These are phyloP conservation scores for Semibalanus balanoides DNA, from an alignment of 1,140 invertebrate genomes.

Conservation along the genomic window DNA sequence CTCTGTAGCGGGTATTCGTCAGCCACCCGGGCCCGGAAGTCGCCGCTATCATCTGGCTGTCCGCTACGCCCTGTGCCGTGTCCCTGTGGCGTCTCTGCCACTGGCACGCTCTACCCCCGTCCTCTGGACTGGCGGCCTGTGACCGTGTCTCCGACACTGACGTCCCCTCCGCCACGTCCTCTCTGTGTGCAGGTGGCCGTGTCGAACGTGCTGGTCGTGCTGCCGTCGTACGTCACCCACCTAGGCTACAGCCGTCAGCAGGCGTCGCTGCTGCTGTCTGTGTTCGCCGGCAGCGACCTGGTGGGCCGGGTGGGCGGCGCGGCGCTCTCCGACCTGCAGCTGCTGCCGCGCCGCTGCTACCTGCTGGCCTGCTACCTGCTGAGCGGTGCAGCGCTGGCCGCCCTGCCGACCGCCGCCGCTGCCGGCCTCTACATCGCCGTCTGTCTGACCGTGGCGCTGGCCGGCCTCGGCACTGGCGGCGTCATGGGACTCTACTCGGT, in stretches of 20 bases:
- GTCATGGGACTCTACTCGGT: slow-evolving; percentile 70
- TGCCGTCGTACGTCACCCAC: slow-evolving; percentile 54
- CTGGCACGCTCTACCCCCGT: too few species aligned
- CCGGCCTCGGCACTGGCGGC: slow-evolving; percentile 66
- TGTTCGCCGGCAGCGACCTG: slow-evolving; percentile 59
- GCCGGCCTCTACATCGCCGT: slow-evolving; percentile 31
- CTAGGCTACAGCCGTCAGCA: slow-evolving; percentile 50
- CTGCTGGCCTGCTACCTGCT: slow-evolving; percentile 58
- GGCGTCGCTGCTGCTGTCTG: slow-evolving; percentile 53
- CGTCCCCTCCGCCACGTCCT: too few species aligned
- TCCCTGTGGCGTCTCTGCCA: too few species aligned
- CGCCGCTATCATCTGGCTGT: too few species aligned
- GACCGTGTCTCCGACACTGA: too few species aligned
- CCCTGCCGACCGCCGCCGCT: slow-evolving; percentile 45
- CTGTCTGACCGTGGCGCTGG: slow-evolving; percentile 51
- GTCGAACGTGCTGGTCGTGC: slow-evolving; percentile 60
- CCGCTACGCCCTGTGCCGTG: too few species aligned
- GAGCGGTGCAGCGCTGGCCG: slow-evolving; percentile 52
- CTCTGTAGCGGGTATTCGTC: too few species aligned
- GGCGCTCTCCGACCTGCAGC: slow-evolving; percentile 53
- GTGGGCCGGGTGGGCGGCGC: slow-evolving; percentile 65
- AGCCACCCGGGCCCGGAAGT: too few species aligned
- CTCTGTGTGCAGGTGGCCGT: background rate
- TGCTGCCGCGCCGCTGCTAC: slow-evolving; percentile 61
- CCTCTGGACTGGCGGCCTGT: too few species aligned